phyloP scores from a whole-genome alignment of 2,888 invertebrate genomes.

The Hartigia nigra region DNA sequence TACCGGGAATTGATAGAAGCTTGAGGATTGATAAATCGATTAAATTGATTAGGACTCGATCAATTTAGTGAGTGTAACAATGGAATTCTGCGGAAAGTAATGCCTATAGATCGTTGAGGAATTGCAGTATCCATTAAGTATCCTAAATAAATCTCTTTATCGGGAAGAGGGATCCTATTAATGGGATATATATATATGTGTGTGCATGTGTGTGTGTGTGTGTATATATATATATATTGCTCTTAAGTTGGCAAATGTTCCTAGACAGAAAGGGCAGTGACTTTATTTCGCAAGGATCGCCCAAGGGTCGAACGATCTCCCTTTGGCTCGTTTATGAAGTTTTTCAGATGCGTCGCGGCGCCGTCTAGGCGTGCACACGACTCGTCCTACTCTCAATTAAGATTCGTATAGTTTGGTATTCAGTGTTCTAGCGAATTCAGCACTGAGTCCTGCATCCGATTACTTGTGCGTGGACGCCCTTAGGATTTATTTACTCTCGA shows the following conservation, averaged over 20 bases:
- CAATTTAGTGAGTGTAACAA: not conserved
- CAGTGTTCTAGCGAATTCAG: not conserved
- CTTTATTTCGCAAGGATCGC: not conserved
- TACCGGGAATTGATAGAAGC: not conserved
- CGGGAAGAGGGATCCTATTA: not conserved
- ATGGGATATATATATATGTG: not conserved
- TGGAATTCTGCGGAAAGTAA: not conserved
- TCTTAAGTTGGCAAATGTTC: not conserved
- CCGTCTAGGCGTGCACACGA: slow-evolving; percentile 4
- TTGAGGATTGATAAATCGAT: not conserved
- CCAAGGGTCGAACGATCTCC: not conserved
- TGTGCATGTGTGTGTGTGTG: too few relatives aligned
- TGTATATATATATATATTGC: too few relatives aligned
- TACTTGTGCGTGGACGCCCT: not conserved
- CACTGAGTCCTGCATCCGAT: not conserved
- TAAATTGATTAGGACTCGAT: not conserved
- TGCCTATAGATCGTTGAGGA: not conserved
- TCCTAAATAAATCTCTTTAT: not conserved
- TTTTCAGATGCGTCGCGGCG: not conserved
- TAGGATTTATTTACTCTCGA: not conserved
- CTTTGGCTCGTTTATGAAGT: not conserved
- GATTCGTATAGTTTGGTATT: not conserved
- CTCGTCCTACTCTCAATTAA: not conserved
- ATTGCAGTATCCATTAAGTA: not conserved
- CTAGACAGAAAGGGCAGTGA: not conserved